phyloP scores from a whole-genome alignment of 2,797 vertebrate genomes.

The Taenioides sp. region DNA sequence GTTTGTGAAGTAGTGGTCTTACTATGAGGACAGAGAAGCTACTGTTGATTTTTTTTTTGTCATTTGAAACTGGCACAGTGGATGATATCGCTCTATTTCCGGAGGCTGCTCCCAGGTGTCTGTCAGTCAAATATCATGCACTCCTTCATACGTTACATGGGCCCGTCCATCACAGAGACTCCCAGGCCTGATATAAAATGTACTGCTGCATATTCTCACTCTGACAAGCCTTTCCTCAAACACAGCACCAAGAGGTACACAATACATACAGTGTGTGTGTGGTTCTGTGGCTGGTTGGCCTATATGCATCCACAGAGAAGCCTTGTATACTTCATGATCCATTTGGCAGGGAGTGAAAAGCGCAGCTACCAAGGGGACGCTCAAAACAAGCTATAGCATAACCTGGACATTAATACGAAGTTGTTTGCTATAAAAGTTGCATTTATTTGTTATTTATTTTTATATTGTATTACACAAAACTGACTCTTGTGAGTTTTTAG shows the following conservation, averaged over 20 bases:
- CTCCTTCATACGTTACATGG: conserved; percentile 10
- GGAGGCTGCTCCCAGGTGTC: conserved; percentile 13
- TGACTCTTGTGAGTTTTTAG: too few species aligned
- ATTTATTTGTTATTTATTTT: background rate
- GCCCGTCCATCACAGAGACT: conserved; percentile 7
- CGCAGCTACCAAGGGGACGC: background rate
- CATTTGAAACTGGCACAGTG: conserved; percentile 5
- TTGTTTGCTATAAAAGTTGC: background rate
- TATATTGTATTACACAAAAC: background rate
- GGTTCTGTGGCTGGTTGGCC: background rate
- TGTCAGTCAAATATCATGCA: conserved; percentile 13
- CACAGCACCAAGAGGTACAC: background rate
- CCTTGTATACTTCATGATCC: background rate
- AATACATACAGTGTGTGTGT: background rate
- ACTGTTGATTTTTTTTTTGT: background rate
- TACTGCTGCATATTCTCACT: conserved; percentile 10
- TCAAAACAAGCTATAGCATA: conserved; percentile 1
- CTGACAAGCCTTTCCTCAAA: conserved; percentile 5
- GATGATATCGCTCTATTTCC: conserved; percentile 10
- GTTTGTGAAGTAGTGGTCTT: background rate
- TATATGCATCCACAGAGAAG: background rate
- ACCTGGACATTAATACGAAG: background rate
- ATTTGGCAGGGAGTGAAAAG: background rate
- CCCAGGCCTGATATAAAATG: conserved; percentile 15
- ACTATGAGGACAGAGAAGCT: background rate